Evolutionary conservation across 2,113 vertebrate species (phyloP).

Genomic region (Pterophyllum scalare): DNA sequence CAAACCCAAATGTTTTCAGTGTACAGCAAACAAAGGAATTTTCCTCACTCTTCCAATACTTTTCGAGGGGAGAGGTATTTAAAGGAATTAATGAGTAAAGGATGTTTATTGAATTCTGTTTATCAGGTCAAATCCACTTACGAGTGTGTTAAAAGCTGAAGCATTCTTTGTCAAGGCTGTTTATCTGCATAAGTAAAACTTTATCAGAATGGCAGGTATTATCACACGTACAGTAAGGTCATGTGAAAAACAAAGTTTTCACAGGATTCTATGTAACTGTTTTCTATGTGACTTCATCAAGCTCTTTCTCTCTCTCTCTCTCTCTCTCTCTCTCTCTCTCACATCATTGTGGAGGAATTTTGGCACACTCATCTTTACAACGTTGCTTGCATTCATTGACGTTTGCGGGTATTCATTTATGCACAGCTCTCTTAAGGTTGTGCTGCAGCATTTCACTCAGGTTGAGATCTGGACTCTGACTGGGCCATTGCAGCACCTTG

Average conservation of each 20-base stretch:
- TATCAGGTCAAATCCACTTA: background rate
- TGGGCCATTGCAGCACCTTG: background rate
- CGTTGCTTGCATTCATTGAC: background rate
- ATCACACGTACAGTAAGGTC: no score
- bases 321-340: no score
- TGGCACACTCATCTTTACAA: background rate
- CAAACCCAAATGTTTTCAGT: no score
- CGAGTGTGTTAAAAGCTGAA: background rate
- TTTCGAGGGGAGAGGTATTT: background rate
- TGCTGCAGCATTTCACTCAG: background rate
- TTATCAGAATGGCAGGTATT: background rate
- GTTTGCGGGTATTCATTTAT: background rate
- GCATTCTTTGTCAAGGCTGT: background rate
- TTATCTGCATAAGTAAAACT: background rate
- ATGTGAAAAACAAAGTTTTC: no score
- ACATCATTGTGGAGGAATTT: background rate
- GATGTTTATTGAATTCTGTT: background rate
- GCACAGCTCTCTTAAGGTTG: background rate
- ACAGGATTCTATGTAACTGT: background rate
- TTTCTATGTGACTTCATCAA: background rate
- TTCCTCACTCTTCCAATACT: no score
- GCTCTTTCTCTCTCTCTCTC: no score
- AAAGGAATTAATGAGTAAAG: background rate
- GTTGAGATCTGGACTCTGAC: background rate
- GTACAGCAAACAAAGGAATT: no score